phyloP scores from a whole-genome alignment of 2,113 vertebrate species.

The Siniperca chuatsi region DNA sequence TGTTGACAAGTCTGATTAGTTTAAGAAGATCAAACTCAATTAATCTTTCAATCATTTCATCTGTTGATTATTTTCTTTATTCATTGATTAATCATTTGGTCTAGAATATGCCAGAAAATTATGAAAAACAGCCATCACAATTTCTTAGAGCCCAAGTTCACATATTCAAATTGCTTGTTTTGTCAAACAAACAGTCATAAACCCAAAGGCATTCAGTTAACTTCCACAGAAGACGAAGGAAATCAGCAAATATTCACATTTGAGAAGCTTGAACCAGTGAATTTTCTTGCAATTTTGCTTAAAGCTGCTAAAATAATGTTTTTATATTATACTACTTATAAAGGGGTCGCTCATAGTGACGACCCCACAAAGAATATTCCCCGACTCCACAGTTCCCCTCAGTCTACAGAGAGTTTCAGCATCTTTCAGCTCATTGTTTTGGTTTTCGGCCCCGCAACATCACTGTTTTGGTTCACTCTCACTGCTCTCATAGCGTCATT shows the following conservation, averaged over 20 bases:
- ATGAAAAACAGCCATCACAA: too few relatives aligned
- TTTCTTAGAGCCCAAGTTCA: too few relatives aligned
- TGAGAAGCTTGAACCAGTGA: background rate
- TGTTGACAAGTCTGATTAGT: background rate
- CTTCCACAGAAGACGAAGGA: background rate
- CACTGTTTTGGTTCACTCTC: background rate
- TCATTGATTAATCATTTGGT: too few relatives aligned
- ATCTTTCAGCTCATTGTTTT: background rate
- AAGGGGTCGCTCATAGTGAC: background rate
- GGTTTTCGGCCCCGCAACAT: background rate
- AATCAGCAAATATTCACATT: background rate
- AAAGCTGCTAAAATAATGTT: too few relatives aligned
- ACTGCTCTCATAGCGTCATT: background rate
- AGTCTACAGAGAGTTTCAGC: background rate
- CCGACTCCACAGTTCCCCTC: background rate
- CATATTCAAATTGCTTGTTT: too few relatives aligned
- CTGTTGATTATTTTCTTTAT: background rate
- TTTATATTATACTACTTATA: background rate
- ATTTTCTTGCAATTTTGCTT: too few relatives aligned
- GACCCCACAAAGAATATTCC: background rate
- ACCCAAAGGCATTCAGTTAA: background rate
- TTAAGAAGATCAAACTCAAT: background rate
- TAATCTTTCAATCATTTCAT: background rate
- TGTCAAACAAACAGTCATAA: background rate
- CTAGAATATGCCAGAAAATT: too few relatives aligned